These are phyloP conservation scores for Aepyceros melampus DNA, from an alignment of 2,113 vertebrate species.

Conservation along the genomic window DNA sequence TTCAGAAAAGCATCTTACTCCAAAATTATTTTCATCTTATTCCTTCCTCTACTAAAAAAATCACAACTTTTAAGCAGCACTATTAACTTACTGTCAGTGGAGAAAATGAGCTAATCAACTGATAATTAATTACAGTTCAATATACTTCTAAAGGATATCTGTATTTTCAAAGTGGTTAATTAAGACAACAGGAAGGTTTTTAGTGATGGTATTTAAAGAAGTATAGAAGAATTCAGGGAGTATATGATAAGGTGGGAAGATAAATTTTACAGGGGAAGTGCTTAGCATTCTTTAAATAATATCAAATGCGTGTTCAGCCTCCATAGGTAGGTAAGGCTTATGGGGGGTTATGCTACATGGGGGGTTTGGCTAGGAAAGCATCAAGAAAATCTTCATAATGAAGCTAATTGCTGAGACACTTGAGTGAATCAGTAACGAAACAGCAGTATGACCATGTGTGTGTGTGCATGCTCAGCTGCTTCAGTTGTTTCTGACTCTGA, in stretches of 20 bases:
- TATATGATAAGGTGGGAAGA: background rate
- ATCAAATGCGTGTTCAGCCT: background rate
- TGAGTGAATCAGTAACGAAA: background rate
- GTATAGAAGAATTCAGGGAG: background rate
- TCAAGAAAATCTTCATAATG: background rate
- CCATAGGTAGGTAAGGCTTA: background rate
- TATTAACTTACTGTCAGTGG: background rate
- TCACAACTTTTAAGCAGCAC: background rate
- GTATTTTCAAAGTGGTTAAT: background rate
- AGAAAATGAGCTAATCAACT: background rate
- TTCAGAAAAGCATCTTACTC: background rate
- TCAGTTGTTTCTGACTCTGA: background rate
- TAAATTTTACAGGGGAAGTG: background rate
- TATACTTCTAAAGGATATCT: background rate
- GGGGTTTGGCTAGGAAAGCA: background rate
- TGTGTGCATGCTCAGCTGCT: background rate
- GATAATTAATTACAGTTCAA: background rate
- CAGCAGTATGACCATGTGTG: background rate
- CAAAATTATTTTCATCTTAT: background rate
- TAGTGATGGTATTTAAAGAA: background rate
- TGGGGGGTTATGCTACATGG: background rate
- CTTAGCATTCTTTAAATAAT: background rate
- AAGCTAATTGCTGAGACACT: background rate
- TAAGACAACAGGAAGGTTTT: background rate
- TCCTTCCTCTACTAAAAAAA: constrained; percentile 14